phyloP scores from a whole-genome alignment of 2,888 invertebrate species.

The Aromia moschata region DNA sequence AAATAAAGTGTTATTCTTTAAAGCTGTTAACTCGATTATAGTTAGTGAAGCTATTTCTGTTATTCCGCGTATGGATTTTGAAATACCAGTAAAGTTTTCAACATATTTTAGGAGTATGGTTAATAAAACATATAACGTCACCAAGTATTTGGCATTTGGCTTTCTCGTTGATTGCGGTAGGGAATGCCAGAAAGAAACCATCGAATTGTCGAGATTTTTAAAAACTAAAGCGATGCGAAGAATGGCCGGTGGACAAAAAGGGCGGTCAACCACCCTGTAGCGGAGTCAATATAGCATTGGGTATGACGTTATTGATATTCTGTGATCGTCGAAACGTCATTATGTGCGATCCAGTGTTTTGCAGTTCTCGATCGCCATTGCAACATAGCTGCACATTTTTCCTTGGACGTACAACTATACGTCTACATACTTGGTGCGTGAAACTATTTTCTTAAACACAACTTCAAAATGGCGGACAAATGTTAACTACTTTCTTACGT shows the following conservation, averaged over 20 bases:
- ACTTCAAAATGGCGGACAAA: slow-evolving; percentile 51
- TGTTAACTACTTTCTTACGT: slow-evolving; percentile 50
- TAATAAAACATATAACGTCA: neutral
- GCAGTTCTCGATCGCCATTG: slow-evolving; percentile 48
- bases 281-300: slow-evolving; percentile 44
- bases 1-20: no score
- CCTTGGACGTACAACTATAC: slow-evolving; percentile 53
- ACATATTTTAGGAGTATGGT: no score
- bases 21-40: no score
- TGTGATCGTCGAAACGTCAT: slow-evolving; percentile 50
- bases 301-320: slow-evolving; percentile 48
- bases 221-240: slow-evolving; percentile 37
- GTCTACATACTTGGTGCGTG: slow-evolving; percentile 52
- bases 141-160: neutral
- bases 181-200: slow-evolving; percentile 19
- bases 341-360: slow-evolving; percentile 49
- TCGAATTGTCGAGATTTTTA: slow-evolving; percentile 33
- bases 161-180: neutral
- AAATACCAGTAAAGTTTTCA: no score
- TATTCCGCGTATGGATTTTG: no score
- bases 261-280: slow-evolving; percentile 43
- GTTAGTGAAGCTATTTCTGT: no score
- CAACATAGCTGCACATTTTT: slow-evolving; percentile 54
- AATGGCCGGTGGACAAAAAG: slow-evolving; percentile 44
- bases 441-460: slow-evolving; percentile 53